These are phyloP conservation scores for Epizoanthus fatuus DNA, from an alignment of 92 coral and sea anemone species.

Conservation along the genomic window DNA sequence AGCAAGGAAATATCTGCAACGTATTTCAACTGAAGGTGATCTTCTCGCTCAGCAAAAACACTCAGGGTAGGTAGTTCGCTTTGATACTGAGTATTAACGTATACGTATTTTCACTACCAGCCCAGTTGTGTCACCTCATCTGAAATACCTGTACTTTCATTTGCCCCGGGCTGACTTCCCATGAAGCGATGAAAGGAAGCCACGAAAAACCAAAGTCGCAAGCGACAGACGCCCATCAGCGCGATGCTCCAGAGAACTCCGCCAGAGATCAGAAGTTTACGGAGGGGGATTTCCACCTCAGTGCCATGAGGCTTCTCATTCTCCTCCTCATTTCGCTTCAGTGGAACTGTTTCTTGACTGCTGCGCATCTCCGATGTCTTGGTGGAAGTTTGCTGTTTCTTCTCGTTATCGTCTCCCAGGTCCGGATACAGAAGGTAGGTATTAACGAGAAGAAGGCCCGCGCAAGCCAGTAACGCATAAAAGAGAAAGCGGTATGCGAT, in stretches of 20 bases:
- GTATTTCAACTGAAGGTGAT: too few species aligned
- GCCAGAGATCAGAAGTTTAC: conserved; percentile 46
- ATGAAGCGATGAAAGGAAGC: conserved; percentile 47
- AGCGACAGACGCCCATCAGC: conserved; percentile 48
- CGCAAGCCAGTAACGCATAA: conserved; percentile 43
- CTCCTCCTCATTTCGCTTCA: background rate
- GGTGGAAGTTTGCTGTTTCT: background rate
- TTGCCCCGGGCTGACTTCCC: conserved; percentile 38
- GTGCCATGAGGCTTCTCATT: background rate
- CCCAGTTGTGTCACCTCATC: background rate
- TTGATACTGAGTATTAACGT: too few species aligned
- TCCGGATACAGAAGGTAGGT: conserved; percentile 41
- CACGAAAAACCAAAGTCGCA: conserved; percentile 46
- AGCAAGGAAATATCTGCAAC: too few species aligned
- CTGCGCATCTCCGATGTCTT: background rate
- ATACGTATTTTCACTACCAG: too few species aligned
- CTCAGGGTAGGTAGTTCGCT: too few species aligned
- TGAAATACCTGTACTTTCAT: conserved; percentile 40
- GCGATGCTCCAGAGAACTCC: conserved; percentile 47
- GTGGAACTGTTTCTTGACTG: background rate
- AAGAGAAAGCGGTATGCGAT: conserved; percentile 44
- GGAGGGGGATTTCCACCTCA: conserved; percentile 18
- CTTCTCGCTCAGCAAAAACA: too few species aligned
- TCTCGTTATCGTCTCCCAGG: background rate
- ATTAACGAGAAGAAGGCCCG: conserved; percentile 30